Percentiles rank a stretch among this genome's conserved stretches.
These are phyloP conservation scores for Metalampra italica DNA, from an alignment of 2,888 invertebrate genomes.

Conservation along the genomic window DNA sequence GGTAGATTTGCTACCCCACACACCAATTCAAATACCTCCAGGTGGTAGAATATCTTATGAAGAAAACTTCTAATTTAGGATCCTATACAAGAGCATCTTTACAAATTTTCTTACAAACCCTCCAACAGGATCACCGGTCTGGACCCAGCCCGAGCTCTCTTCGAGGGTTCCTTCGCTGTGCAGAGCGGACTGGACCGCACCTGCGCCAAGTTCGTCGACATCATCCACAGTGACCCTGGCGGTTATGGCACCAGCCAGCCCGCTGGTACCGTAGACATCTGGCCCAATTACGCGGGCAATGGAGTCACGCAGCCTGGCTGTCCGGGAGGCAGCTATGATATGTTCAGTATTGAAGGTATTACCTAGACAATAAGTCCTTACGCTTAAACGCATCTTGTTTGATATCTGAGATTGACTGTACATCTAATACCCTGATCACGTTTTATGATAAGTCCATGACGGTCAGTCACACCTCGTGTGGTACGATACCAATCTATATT, in stretches of 20 bases:
- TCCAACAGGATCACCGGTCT: conserved; percentile 73
- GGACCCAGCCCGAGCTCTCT: conserved; percentile 78
- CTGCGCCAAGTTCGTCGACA: conserved; percentile 79
- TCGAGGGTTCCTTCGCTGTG: conserved; percentile 64
- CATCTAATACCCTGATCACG: conserved; percentile 16
- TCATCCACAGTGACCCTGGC: conserved; percentile 82
- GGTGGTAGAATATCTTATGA: too few relatives aligned
- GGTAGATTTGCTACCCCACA: too few relatives aligned
- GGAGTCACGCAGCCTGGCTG: conserved; percentile 74
- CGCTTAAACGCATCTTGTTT: too few relatives aligned
- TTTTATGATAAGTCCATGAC: background rate
- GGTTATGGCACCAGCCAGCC: conserved; percentile 72
- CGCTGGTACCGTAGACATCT: conserved; percentile 77
- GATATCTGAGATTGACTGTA: too few relatives aligned
- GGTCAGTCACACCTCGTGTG: background rate
- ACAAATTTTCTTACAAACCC: background rate
- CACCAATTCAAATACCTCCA: too few relatives aligned
- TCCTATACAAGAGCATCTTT: too few relatives aligned
- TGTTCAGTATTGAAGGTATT: conserved; percentile 53
- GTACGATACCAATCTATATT: background rate
- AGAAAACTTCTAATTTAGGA: too few relatives aligned
- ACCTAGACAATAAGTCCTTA: background rate
- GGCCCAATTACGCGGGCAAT: conserved; percentile 74
- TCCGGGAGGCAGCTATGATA: conserved; percentile 49
- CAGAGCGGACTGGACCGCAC: conserved; percentile 55